phyloP scores from a whole-genome alignment of 2,888 invertebrate species.

The Orthonevra nobilis region DNA sequence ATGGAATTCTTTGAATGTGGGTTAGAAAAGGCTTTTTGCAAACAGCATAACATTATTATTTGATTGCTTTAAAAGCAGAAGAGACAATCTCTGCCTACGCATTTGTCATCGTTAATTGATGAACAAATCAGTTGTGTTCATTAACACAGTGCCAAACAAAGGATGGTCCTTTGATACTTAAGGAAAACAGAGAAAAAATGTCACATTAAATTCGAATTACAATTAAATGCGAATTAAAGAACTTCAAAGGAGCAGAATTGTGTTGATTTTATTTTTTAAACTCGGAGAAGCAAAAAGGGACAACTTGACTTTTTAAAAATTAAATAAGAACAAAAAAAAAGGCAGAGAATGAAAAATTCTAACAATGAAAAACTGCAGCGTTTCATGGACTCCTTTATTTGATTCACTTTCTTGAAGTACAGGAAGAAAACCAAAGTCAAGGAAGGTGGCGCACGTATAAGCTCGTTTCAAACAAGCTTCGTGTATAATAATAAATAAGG shows the following conservation, averaged over 20 bases:
- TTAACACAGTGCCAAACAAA: no score
- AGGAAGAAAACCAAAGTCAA: neutral
- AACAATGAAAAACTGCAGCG: slow-evolving; percentile 64
- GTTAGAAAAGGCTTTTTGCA: no score
- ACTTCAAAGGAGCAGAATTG: neutral
- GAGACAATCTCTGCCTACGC: no score
- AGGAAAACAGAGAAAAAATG: neutral
- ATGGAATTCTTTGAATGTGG: no score
- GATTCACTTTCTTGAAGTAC: slow-evolving; percentile 20
- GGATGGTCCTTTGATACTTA: neutral
- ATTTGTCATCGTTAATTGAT: no score
- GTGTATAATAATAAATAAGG: no score
- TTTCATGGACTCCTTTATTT: slow-evolving; percentile 55
- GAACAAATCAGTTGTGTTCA: no score
- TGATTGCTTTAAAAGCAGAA: no score
- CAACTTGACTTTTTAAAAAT: slow-evolving; percentile 50
- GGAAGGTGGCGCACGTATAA: no score
- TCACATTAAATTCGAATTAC: slow-evolving; percentile 39
- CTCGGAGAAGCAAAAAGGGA: neutral
- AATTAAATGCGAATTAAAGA: slow-evolving; percentile 9
- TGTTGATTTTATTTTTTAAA: slow-evolving; percentile 10
- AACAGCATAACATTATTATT: no score
- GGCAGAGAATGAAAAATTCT: neutral
- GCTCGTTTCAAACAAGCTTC: no score
- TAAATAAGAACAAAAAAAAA: slow-evolving; percentile 39